Percentiles rank a stretch among this genome's conserved stretches.
Conservation (phyloP, 2,888 invertebrate genomes). For the Chymomyza fuscimana region DNA sequence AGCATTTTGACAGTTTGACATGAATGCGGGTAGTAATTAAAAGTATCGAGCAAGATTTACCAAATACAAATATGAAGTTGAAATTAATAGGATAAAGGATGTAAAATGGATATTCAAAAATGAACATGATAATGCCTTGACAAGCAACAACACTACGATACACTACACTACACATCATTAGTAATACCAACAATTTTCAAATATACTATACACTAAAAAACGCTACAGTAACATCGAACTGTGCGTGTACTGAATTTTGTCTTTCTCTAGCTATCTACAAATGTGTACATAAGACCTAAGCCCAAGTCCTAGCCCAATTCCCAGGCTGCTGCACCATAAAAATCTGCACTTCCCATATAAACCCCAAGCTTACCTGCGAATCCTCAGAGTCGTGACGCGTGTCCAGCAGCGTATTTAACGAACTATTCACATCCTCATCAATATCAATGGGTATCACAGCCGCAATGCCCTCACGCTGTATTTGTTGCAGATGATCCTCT, state of each 20-base stretch:
- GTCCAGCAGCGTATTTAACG: slow-evolving; percentile 93
- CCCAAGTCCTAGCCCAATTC: neutral
- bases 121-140: neutral
- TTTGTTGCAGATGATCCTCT: slow-evolving; percentile 92
- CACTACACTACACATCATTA: neutral
- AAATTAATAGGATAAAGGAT: neutral
- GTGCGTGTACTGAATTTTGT: slow-evolving; percentile 2
- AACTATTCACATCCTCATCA: slow-evolving; percentile 96
- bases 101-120: neutral
- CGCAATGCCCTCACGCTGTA: slow-evolving; percentile 83
- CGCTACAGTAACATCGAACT: neutral
- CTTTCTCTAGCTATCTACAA: neutral
- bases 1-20: neutral
- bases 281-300: neutral
- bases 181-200: neutral
- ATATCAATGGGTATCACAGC: slow-evolving; percentile 92
- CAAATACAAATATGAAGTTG: no score
- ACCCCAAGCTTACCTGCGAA: slow-evolving; percentile 76
- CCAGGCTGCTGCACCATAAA: neutral
- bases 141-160: neutral
- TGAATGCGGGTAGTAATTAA: neutral
- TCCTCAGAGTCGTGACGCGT: slow-evolving; percentile 83
- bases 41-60: neutral
- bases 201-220: neutral
- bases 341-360: neutral